Evolutionary conservation across 2,113 vertebrate species (phyloP), one percentile per base, ranked within the genome.

Genomic region (Lipotes vexillifer): DNA sequence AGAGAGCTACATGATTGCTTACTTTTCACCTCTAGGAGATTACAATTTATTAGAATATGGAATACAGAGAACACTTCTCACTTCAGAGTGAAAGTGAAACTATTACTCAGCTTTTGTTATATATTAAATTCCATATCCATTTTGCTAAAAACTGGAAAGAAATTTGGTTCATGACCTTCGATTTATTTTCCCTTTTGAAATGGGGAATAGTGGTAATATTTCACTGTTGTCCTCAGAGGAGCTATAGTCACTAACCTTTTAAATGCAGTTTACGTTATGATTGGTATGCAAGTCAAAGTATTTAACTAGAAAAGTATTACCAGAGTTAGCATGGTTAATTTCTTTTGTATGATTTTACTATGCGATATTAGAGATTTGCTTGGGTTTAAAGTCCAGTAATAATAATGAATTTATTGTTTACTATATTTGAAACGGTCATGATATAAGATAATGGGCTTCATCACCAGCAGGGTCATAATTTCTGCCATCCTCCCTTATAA

Each of bases 161-260:
- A 63, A 97, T 96, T 80, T 88, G 63, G 71, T 55, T 96, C 71
- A 81, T 91, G 93, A 75, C 3, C 55, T 95, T 97, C 80, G 80
- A 96, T 97, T 94, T 95, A 63, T 94, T 84, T 97, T 88, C 69
- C 57, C 46, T 93, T 96, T 96, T 91, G 85, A 95, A 91, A 96
- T 74, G 77, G 75, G 85, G 94, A 96, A 97, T 49, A 44, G 57
- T 82, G 61, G 33, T 86, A 72, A 82, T 93, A 72, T 52, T 91
- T 97, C 41, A 92, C 46, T 63, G 71, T n/a, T 93, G n/a, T 95
- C 75, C 90, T 96, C 95, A 57, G 59, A 92, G 63, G 83, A 96
- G 94, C 38, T 41, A 55, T 91, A 57, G 61, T 81, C 81, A 87
- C 86, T 77, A 83, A 95, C 61, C 36, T 90, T 88, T 90, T 94